Conservation (phyloP, 1,140 invertebrate genomes). For the Panagrolaimus sp. region DNA sequence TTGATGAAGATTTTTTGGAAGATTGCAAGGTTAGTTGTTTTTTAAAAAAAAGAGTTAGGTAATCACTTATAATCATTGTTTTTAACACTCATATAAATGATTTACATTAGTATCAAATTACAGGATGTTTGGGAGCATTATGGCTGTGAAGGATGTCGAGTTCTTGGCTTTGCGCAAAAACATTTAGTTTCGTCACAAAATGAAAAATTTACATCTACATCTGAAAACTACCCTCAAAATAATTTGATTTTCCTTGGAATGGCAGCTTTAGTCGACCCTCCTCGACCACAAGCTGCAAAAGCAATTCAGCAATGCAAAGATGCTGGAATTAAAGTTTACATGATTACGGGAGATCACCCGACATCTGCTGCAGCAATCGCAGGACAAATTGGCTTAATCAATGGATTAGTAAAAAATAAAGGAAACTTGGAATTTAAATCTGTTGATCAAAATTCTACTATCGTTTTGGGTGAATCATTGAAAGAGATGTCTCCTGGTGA, state of each 20-base stretch:
- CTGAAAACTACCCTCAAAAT: slow-evolving; percentile 21
- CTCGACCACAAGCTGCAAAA: slow-evolving; percentile 45
- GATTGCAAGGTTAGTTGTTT: slow-evolving; percentile 13
- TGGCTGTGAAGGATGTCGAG: slow-evolving; percentile 49
- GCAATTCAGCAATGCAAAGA: slow-evolving; percentile 43
- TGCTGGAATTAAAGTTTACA: slow-evolving; percentile 43
- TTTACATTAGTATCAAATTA: no score
- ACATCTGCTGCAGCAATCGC: slow-evolving; percentile 40
- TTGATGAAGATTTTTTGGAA: slow-evolving; percentile 4
- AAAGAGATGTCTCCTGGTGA: slow-evolving; percentile 30
- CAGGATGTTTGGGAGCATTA: slow-evolving; percentile 32
- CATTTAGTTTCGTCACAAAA: slow-evolving; percentile 32
- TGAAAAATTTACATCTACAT: slow-evolving; percentile 6
- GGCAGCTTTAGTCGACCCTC: slow-evolving; percentile 49
- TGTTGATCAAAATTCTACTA: slow-evolving; percentile 24
- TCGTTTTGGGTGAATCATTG: slow-evolving; percentile 39
- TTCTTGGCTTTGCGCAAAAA: slow-evolving; percentile 51
- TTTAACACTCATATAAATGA: no score
- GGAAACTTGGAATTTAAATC: not conserved
- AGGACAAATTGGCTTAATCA: slow-evolving; percentile 37
- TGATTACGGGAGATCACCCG: slow-evolving; percentile 43
- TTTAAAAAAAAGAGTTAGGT: no score
- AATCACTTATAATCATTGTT: no score
- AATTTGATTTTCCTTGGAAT: slow-evolving; percentile 46
- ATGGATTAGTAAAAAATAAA: slow-evolving; percentile 26